Evolutionary conservation across 2,797 vertebrate species (phyloP), one percentile per base, ranked within the genome.

Genomic region (Hypotaenidia philippensis): DNA sequence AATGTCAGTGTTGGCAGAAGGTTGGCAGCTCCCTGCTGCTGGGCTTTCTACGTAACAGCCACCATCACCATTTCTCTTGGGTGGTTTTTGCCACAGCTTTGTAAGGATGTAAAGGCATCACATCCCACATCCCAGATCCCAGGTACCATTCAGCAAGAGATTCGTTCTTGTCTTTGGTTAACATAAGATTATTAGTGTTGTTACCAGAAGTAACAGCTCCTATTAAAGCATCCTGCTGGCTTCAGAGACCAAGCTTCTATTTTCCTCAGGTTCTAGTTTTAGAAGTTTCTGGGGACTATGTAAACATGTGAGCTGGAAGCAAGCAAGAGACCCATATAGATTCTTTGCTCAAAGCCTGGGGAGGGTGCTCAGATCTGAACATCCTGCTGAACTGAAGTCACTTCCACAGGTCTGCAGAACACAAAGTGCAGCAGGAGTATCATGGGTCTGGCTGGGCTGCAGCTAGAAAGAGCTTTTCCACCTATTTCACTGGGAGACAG

Each of bases 211-310:
- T 86, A 96, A 65, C 26, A 83, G 47, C 79, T 81, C 84, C 80
- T 88, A 57, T 71, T 71, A 83, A 94, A 70, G 44, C 74, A 76
- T 66, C 71, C 92, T 96, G 57, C 61, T 78, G 40, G 53, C 79
- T 88, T 85, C 3, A 1, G 94, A 96, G 75, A 92, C 64, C 68
- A 87, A 71, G 87, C 89, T 93, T 59, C 72, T 81, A 2, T 75
- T 83, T 91, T 95, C 77, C 87, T 72, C 59, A 23, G 75, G 61
- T 87, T 89, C 90, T 72, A 71, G 92, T 87, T 93, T 95, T 91
- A 88, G 96, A 86, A 66, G 36, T 18, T 92, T 78, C 55, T 69
- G n/a, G 50, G 64, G 40, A 60, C 90, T 91, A 15, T 52, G 44
- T 96, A 93, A 96, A 78, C 72, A 81, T 26, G 23, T 47, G 31